Evolutionary conservation across 1,140 invertebrate genomes (phyloP), one percentile per base, ranked within the genome.

Genomic region (Diorhabda carinulata): DNA sequence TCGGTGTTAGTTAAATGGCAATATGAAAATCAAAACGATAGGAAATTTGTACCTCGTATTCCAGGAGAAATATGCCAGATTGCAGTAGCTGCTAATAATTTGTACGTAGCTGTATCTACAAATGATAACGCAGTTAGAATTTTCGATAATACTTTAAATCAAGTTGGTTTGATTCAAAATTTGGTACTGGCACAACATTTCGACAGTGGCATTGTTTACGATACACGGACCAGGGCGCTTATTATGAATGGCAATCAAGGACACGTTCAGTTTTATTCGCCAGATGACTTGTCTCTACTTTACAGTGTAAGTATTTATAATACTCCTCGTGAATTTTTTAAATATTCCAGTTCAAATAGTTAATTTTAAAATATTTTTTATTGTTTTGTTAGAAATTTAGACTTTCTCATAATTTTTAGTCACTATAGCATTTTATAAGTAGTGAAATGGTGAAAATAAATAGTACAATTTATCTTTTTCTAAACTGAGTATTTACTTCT

Each of bases 1-100:
- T 87, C 87, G 78, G 91, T 92, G 0, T 78, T 96, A 61, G 92
- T 95, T 0, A 92, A 91, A 80, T 95, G 93, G 94, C 81, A 85
- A 58, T 64, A 89, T 43, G 79, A 83, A 5, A 82, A 86, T 78
- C 73, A 81, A 3, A 78, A 86, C 9, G 72, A 85, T 4, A 89
- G 87, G 72, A 81, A 85, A 41, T 93, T 89, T 80, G 72, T 94
- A 59, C 93, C 94, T 6, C 84, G 92, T 61, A 82, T 95, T 72
- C 87, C 91, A 5, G 86, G 88, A 6, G 85, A 88, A 3, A 89
- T 95, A 45, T 81, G 83, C 63, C 86, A 89, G 73, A 81, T 95
- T n/a, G 82, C 83, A 3, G 84, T 89, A 66, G 88, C 90, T 61
- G 80, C 83, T 57, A 86, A 89, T 74, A 91, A 90, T 80, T 81